These are phyloP conservation scores for Epinephelus malabaricus DNA, from an alignment of 2,797 vertebrate genomes.

Conservation along the genomic window DNA sequence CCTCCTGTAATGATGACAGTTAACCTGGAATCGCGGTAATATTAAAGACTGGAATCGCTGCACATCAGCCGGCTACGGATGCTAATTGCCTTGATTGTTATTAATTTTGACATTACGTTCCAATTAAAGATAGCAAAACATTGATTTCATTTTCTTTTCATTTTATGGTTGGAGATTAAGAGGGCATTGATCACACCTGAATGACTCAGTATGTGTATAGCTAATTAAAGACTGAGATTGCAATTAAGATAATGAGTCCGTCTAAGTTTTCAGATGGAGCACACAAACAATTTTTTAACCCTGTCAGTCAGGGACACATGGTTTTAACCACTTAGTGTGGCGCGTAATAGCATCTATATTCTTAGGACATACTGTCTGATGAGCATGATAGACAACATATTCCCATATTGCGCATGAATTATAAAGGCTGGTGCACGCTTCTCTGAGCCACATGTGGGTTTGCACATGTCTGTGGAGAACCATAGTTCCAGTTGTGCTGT, in stretches of 20 bases:
- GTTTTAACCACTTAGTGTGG: constrained; percentile 12
- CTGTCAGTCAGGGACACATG: constrained; percentile 50
- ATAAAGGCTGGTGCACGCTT: background rate
- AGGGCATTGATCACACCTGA: constrained; percentile 84
- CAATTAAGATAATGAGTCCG: constrained; percentile 83
- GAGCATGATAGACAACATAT: background rate
- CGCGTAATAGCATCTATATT: background rate
- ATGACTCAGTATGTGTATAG: constrained; percentile 65
- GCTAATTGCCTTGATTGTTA: constrained; percentile 84
- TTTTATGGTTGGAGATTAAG: constrained; percentile 79
- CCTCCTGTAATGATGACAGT: constrained; percentile 73
- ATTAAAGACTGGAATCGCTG: constrained; percentile 67
- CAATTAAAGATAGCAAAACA: constrained; percentile 85
- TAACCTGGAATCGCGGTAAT: constrained; percentile 74
- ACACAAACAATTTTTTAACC: constrained; percentile 64
- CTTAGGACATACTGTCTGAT: background rate
- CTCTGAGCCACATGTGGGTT: background rate
- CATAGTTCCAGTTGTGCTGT: background rate
- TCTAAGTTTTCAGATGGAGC: constrained; percentile 69
- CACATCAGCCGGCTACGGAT: constrained; percentile 56
- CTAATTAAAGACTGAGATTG: constrained; percentile 84
- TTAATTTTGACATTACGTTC: constrained; percentile 84
- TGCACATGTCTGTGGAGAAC: background rate
- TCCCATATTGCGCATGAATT: background rate
- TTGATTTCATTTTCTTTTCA: constrained; percentile 82